Evolutionary conservation across 1,140 invertebrate genomes (phyloP).

Genomic region (Agraylea sexmaculata): DNA sequence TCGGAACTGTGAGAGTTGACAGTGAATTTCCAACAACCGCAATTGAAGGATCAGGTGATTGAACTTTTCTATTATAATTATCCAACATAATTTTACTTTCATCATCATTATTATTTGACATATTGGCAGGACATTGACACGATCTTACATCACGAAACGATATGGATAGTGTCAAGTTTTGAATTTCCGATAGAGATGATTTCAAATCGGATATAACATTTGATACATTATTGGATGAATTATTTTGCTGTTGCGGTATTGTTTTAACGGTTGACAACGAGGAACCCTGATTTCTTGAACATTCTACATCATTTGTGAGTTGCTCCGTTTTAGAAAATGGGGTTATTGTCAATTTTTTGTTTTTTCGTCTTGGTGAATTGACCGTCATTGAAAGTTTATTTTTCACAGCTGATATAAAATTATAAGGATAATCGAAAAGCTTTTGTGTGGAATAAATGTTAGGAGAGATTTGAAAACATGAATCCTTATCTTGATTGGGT

Average conservation of each 20-base stretch:
- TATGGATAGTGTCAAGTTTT: slow-evolving; percentile 9
- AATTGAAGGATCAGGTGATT: no score
- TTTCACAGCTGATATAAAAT: slow-evolving; percentile 14
- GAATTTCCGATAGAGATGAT: slow-evolving; percentile 10
- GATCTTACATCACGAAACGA: slow-evolving; percentile 7
- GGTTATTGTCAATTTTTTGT: not conserved
- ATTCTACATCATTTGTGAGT: not conserved
- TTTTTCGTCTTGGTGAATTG: slow-evolving; percentile 6
- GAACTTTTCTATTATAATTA: no score
- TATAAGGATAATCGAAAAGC: slow-evolving; percentile 10
- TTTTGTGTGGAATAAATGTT: not conserved
- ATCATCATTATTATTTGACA: no score
- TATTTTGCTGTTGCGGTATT: not conserved
- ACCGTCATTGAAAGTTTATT: slow-evolving; percentile 7
- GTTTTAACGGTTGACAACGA: not conserved
- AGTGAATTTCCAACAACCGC: no score
- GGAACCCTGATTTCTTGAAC: slow-evolving; percentile 1
- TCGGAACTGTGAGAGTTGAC: no score
- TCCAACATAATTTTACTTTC: no score
- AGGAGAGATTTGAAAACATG: not conserved
- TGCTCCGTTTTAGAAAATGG: not conserved
- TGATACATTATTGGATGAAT: slow-evolving; percentile 1
- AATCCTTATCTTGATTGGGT: no score
- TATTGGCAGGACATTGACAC: no score
- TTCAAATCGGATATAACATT: slow-evolving; percentile 8